A percentile compares a stretch with the other conserved stretches of the same genome.
Evolutionary conservation across 2,113 vertebrate species (phyloP).

Genomic region (Halichoeres trimaculatus): DNA sequence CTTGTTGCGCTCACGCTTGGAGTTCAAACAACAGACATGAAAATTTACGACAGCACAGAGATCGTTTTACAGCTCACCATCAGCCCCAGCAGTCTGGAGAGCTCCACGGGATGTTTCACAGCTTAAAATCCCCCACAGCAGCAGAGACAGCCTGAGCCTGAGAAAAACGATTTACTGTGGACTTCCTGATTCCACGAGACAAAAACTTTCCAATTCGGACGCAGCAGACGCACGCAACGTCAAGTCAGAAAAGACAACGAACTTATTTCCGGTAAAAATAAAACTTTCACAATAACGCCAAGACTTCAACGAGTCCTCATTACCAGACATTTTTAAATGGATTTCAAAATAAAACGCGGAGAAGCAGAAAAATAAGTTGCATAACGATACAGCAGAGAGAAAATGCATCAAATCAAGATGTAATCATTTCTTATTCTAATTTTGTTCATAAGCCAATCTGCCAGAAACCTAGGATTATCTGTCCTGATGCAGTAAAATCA

Average conservation of each 20-base stretch:
- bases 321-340: not conserved
- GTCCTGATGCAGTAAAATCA: too few species aligned
- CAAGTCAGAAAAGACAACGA: not conserved
- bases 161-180: not conserved
- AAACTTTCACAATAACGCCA: slow-evolving; percentile 33
- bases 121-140: not conserved
- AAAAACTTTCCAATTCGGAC: slow-evolving; percentile 48
- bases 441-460: too few species aligned
- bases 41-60: not conserved
- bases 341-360: slow-evolving; percentile 24
- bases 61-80: slow-evolving; percentile 19
- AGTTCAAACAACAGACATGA: fast-evolving
- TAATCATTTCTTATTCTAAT: too few species aligned
- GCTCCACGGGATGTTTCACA: not conserved
- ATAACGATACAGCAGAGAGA: too few species aligned
- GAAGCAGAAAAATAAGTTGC: not conserved
- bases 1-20: not conserved
- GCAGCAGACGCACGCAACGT: not conserved
- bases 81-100: fast-evolving
- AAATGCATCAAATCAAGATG: too few species aligned
- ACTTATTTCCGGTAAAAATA: not conserved
- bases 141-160: not conserved
- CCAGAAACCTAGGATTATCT: too few species aligned
- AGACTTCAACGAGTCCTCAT: fast-evolving
- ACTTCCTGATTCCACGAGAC: slow-evolving; percentile 66